A percentile compares a stretch with the other conserved stretches of the same genome.
Conservation (phyloP, 2,888 invertebrate genomes). For the Timandra comae region DNA sequence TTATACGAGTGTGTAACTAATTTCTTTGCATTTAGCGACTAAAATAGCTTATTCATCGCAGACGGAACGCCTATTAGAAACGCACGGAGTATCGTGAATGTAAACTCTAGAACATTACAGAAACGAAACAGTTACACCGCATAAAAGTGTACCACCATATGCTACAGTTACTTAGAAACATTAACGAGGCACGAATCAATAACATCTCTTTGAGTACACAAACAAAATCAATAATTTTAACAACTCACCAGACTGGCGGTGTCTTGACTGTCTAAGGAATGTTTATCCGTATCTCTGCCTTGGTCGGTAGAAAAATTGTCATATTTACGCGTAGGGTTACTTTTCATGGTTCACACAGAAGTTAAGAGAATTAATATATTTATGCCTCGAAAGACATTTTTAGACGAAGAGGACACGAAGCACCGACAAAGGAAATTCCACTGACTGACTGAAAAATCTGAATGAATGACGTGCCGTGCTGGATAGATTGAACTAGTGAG, state of each 20-base stretch:
- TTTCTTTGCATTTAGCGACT: too few species aligned
- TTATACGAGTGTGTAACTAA: too few species aligned
- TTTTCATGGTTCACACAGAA: constrained; percentile 70
- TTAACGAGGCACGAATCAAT: constrained; percentile 50
- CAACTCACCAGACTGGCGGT: constrained; percentile 71
- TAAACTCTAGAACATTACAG: too few species aligned
- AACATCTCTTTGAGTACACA: constrained; percentile 52
- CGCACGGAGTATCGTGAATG: too few species aligned
- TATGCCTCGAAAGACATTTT: constrained; percentile 65
- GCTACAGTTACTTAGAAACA: constrained; percentile 8
- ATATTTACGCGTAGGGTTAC: constrained; percentile 71
- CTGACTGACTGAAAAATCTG: too few species aligned
- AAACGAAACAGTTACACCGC: too few species aligned
- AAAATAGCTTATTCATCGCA: too few species aligned
- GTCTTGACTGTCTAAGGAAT: constrained; percentile 72
- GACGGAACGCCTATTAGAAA: too few species aligned
- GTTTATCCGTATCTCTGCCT: constrained; percentile 67
- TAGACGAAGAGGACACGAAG: constrained; percentile 48
- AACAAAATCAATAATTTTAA: constrained; percentile 70
- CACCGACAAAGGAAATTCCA: constrained; percentile 43
- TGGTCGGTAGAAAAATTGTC: constrained; percentile 67
- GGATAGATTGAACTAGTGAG: too few species aligned
- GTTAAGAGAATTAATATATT: constrained; percentile 29
- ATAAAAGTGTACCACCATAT: constrained; percentile 5
- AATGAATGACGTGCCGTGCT: too few species aligned